Conservation (phyloP, 2,797 vertebrate species). For the Oreortyx pictus region DNA sequence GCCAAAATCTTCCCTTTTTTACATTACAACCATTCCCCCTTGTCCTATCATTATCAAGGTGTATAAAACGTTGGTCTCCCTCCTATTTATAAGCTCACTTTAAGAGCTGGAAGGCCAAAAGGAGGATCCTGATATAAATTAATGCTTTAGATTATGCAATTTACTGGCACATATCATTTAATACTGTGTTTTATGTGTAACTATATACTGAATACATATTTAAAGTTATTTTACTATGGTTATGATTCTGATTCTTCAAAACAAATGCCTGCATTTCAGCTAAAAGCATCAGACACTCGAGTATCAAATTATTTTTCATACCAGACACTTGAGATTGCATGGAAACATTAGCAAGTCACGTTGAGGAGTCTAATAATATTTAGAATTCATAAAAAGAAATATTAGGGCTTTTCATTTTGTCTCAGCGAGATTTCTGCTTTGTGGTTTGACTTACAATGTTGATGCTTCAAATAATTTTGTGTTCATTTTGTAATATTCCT, state of each 20-base stretch:
- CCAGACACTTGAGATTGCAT: background rate
- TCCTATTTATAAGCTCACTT: too few species aligned
- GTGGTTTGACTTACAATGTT: background rate
- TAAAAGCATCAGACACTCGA: background rate
- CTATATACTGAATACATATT: background rate
- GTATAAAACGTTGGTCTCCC: too few species aligned
- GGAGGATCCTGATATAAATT: background rate
- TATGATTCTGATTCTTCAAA: background rate
- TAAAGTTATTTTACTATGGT: background rate
- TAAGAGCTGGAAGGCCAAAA: too few species aligned
- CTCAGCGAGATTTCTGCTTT: background rate
- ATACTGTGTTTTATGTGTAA: background rate
- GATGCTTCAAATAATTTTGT: background rate
- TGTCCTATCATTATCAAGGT: too few species aligned
- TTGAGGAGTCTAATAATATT: background rate
- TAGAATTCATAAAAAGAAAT: background rate
- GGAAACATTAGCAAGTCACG: background rate
- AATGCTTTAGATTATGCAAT: background rate
- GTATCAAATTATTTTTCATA: background rate
- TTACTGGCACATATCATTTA: background rate
- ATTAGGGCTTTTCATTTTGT: background rate
- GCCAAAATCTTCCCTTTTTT: too few species aligned
- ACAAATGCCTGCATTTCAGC: background rate
- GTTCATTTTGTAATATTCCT: background rate
- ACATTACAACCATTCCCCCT: too few species aligned